Evolutionary conservation across 1,140 invertebrate genomes (phyloP), one percentile per base, ranked within the genome.

Genomic region (Ips nitidus): DNA sequence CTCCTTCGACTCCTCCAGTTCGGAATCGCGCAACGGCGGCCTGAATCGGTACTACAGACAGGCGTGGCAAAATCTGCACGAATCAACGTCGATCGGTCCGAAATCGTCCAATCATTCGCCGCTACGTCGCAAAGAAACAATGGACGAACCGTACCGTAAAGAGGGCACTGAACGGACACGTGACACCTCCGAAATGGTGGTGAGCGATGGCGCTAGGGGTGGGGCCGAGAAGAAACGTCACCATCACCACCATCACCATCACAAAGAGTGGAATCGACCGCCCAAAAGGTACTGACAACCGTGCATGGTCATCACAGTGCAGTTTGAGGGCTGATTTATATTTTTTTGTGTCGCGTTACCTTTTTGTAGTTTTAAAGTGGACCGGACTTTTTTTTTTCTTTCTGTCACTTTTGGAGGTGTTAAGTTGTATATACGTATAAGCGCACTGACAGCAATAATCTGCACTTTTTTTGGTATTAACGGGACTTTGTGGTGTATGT

Each of bases 41-140:
- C 83, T 95, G 60, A 95, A 94, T 80, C 88, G 92, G 74, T 88
- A 84, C 75, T 96, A 96, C 81, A 86, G 92, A 22, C 90, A 94
- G 79, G 94, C 94, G 2, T 96, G 94, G 94, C 93, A 95, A 76
- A 94, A 95, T 79, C 84, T 96, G 2, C 92, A 94, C 77, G 91
- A 94, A 81, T 90, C 90, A 8, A 86, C 91, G 6, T 86, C 88
- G 39, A 81, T 84, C 7, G 83, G 83, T 66, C 77, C 76, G 41
- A 75, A 78, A 65, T 75, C 78, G 39, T 64, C 67, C 37, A n/a
- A 58, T 22, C 39, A 41, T 5, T 83, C 85, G 50, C 84, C 85
- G 1, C 80, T 88, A 6, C 81, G 85, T 45, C 85, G 89, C 55
- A 89, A 90, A 79, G 90, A 91, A 73, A 90, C 89, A 38, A 78